phyloP scores from a whole-genome alignment of 2,797 vertebrate genomes.

The Sebastes minor region DNA sequence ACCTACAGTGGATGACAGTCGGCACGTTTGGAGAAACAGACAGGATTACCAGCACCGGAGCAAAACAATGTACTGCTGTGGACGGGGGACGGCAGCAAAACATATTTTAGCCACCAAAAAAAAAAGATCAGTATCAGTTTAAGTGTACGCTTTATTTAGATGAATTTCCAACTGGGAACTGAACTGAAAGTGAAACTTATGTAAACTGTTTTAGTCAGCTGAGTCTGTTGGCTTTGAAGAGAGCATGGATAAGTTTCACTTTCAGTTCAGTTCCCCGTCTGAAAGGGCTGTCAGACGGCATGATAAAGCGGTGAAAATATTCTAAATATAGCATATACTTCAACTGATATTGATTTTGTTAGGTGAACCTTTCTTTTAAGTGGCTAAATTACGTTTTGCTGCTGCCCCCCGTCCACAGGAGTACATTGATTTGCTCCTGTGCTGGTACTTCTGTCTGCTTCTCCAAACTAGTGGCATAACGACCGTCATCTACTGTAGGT shows the following conservation, averaged over 20 bases:
- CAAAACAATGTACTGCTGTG: neutral
- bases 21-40: neutral
- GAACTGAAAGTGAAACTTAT: neutral
- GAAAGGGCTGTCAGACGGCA: too few relatives aligned
- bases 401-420: neutral
- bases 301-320: neutral
- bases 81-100: neutral
- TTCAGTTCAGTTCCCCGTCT: neutral
- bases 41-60: neutral
- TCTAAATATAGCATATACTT: neutral
- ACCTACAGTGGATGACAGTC: too few relatives aligned
- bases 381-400: neutral
- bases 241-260: neutral
- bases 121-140: neutral
- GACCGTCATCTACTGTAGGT: neutral
- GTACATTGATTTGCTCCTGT: neutral
- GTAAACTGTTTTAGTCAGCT: neutral
- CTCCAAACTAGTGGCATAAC: neutral
- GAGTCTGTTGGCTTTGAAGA: too few relatives aligned
- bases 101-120: neutral
- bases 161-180: neutral
- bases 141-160: neutral
- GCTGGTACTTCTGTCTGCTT: neutral
- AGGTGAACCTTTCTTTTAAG: neutral
- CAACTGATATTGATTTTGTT: neutral